These are phyloP conservation scores for Hermaeophaga mercurialis DNA, from an alignment of 2,888 invertebrate genomes.

Conservation along the genomic window DNA sequence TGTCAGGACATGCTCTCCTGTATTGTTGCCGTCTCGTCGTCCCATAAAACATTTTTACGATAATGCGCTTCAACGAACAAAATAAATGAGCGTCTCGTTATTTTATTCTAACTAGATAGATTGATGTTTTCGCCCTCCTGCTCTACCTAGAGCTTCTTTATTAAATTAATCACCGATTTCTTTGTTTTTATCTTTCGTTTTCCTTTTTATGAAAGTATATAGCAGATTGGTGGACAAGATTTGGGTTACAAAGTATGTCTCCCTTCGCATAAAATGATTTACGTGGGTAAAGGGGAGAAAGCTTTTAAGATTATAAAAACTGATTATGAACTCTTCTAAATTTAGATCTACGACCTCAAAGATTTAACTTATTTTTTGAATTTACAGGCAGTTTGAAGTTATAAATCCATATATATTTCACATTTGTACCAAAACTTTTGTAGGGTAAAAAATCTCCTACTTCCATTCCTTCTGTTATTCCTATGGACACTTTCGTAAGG, in stretches of 20 bases:
- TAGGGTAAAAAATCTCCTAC: no score
- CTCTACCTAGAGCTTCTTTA: conserved; percentile 18
- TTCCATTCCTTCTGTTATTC: no score
- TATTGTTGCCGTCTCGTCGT: conserved; percentile 46
- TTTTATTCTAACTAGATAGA: conserved; percentile 47
- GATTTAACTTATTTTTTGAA: no score
- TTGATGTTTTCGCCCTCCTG: conserved; percentile 38
- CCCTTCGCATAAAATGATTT: conserved; percentile 2
- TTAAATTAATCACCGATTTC: conserved; percentile 22
- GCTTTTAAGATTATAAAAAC: no score
- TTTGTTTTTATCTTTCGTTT: conserved; percentile 7
- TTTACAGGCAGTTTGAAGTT: no score
- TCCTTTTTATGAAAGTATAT: not conserved
- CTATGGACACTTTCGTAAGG: no score
- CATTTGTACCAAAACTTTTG: no score
- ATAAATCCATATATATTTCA: no score
- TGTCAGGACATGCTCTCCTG: conserved; percentile 39
- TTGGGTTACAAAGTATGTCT: conserved; percentile 6
- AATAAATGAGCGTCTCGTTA: conserved; percentile 48
- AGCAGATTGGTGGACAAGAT: not conserved
- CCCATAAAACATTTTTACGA: conserved; percentile 51
- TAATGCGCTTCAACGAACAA: conserved; percentile 49
- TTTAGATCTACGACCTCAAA: no score
- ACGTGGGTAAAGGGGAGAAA: not conserved
- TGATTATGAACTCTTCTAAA: no score